Evolutionary conservation across 23 tunicate species (phyloP), one percentile per base, ranked within the genome.

Genomic region (Phallusia fumigata): DNA sequence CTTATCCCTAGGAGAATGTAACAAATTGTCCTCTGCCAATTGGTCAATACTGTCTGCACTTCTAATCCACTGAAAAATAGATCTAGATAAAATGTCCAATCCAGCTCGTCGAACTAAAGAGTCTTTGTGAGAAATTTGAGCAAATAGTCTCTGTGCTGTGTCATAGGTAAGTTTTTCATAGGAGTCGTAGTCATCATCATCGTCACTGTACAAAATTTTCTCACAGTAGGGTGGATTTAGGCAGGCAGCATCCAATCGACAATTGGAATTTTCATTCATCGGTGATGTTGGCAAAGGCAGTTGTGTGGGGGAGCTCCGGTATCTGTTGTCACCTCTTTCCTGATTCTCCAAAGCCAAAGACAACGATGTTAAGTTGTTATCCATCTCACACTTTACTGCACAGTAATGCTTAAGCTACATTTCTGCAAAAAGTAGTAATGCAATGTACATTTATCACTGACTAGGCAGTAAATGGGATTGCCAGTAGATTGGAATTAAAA

Each of bases 61-160:
- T 18, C 74, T 36, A 30, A 83, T 35, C 58, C 77, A 82, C 18
- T 34, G 26, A 30, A 82, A 26, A 19, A 82, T 82, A 22, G 45
- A 26, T 16, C 77, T 47, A 10, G 69, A 19, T 52, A 82, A 65
- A 24, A 35, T 3, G 33, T 77, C 79, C 45, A 88, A 83, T 19
- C 76, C 86, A 6, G 65, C 30, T 30, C 32, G 50, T 19, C 94
- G 81, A 18, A 65, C 53, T 0, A 79, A 33, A 64, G 47, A 44
- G 64, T 90, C 89, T 85, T 51, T 85, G 82, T 82, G 86, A 40
- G 95, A 80, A 53, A 90, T 65, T 65, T 52, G 86, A 47, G 30
- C 76, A 52, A 86, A 89, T 24, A 81, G 82, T 64, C 33, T 72
- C 79, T 89, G 94, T 18, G 88, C 79, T 12, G 77, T 80, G 13